Conservation (phyloP, 2,113 vertebrate species). For the Nothocercus julius region DNA sequence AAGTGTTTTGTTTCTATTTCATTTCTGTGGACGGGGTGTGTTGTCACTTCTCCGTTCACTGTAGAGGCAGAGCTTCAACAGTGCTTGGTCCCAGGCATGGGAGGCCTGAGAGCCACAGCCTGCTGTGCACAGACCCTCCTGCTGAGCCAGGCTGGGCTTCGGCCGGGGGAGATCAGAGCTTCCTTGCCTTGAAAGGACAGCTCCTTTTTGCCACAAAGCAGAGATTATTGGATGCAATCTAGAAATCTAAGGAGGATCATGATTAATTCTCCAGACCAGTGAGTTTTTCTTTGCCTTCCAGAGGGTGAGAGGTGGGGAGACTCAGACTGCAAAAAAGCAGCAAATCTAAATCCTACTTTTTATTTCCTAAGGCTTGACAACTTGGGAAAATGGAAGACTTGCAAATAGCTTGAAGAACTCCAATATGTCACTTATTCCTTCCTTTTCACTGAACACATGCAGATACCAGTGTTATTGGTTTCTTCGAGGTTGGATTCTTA, state of each 20-base stretch:
- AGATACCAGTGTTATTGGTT: background rate
- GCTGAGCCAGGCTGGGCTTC: background rate
- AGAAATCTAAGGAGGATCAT: background rate
- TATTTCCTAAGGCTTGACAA: background rate
- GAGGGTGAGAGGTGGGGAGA: background rate
- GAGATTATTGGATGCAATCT: background rate
- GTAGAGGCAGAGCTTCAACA: background rate
- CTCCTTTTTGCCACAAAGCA: background rate
- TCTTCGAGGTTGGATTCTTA: constrained; percentile 17
- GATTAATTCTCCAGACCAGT: background rate
- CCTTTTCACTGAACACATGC: background rate
- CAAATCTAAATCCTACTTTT: background rate
- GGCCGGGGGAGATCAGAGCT: background rate
- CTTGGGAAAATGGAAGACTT: background rate
- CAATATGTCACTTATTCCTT: background rate
- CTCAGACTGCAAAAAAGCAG: background rate
- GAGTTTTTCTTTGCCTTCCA: background rate
- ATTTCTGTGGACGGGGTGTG: background rate
- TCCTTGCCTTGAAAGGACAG: background rate
- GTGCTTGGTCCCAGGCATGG: background rate
- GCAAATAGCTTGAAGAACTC: background rate
- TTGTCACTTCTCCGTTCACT: background rate
- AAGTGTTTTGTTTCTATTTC: background rate
- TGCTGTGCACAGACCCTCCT: background rate
- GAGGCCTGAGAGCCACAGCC: background rate